Percentiles rank a stretch among this genome's conserved stretches.
Conservation (phyloP, 1,140 invertebrate species). For the Lethrus apterus region DNA sequence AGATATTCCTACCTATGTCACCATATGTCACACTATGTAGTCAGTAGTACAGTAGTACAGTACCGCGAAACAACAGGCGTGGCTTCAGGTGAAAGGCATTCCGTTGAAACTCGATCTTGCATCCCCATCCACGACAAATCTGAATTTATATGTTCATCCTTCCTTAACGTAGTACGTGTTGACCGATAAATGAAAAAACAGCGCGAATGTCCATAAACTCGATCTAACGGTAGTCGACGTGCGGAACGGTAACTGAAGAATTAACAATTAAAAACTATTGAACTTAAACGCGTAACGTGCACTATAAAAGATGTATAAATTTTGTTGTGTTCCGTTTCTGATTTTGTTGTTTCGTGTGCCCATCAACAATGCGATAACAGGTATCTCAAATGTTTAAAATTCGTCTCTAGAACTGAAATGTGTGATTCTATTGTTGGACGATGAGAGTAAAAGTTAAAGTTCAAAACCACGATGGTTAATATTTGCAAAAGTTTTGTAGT, state of each 20-base stretch:
- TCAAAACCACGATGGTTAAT: too few relatives aligned
- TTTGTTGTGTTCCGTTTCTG: not conserved
- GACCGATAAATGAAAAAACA: not conserved
- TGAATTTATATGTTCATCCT: not conserved
- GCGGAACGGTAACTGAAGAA: not conserved
- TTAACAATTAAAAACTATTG: too few relatives aligned
- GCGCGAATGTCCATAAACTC: not conserved
- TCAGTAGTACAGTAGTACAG: too few relatives aligned
- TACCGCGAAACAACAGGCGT: constrained; percentile 1
- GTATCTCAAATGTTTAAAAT: not conserved
- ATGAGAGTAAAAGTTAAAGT: too few relatives aligned
- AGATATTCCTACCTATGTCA: too few relatives aligned
- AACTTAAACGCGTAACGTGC: too few relatives aligned
- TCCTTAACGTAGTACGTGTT: not conserved
- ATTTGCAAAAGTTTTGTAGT: too few relatives aligned
- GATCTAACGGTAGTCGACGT: not conserved
- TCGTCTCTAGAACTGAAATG: not conserved
- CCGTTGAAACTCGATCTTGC: not conserved
- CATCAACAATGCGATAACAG: constrained; percentile 1
- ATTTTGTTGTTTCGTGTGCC: not conserved
- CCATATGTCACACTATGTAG: too few relatives aligned
- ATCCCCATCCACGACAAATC: too few relatives aligned
- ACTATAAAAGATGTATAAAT: not conserved
- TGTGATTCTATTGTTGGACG: not conserved
- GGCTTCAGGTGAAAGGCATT: constrained; percentile 1